Base-by-base conservation (phyloP, 1,140 invertebrate species). In the Saccostrea cuccullata region DNA sequence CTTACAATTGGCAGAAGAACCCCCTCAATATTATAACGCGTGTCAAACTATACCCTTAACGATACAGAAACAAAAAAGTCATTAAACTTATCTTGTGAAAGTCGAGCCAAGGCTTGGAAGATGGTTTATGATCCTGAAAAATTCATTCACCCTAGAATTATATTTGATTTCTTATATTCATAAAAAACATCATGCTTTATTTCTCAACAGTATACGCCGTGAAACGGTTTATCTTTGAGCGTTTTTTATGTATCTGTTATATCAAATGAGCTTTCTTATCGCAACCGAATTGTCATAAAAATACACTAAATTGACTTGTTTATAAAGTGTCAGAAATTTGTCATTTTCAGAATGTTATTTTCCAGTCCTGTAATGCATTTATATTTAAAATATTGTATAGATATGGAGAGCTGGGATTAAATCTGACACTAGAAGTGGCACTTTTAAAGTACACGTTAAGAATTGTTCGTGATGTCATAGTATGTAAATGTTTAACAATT, bases 291-390 rank as follows among this genome's bases (percentile, higher is more conserved):
- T 26, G 15, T 30, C 26, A 77, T 77, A 77, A 77, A 77, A 77
- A 77, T 77, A 30, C 58, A 2, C 11, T 77, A 26, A 15, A 77
- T 36, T 30, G 30, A 77, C 30, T 77, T 77, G 70, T 77, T 77
- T 77, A 77, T 36, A 77, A 77, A 77, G 70, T 77, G 70, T 77
- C 70, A 77, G 70, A 26, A 77, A 77, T 77, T 77, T 77, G 70
- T 77, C 70, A 77, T 77, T 77, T 77, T 77, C 70, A 15, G 13
- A 8, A 13, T 77, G 70, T 26, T 77, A 36, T 77, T 77, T 77
- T 77, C 30, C 70, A 77, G 70, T 30, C 30, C 23, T 26, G 47
- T 47, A 47, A 47, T 47, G 47, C 47, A 47, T 47, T 47, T 47
- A 9, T 8, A 47, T 47, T 47, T 47, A 47, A 47, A 47, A 47